These are phyloP conservation scores for Chanos chanos DNA, from an alignment of 2,797 vertebrate genomes.

Conservation along the genomic window DNA sequence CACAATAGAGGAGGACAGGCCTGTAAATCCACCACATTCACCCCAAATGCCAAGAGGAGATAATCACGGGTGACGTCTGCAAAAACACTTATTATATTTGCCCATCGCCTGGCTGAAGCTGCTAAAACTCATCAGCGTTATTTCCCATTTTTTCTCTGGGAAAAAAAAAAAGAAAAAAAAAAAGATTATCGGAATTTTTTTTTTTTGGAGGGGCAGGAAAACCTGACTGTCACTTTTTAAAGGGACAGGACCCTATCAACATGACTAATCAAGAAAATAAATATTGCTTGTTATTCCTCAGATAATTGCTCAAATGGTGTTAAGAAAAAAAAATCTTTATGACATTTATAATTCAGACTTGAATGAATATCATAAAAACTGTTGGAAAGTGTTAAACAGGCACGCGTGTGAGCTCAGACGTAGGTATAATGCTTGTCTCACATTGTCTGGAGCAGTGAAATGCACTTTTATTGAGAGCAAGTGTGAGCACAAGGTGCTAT, in stretches of 20 bases:
- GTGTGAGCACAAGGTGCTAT: constrained; percentile 26
- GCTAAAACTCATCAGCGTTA: constrained; percentile 83
- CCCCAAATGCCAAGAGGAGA: constrained; percentile 84
- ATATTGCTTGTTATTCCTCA: background rate
- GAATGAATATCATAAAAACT: too few species aligned
- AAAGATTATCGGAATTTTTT: constrained; percentile 63
- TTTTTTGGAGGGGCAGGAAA: too few species aligned
- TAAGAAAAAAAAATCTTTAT: background rate
- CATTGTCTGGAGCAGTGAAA: constrained; percentile 14
- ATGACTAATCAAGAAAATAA: constrained; percentile 33
- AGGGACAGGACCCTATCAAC: constrained; percentile 58
- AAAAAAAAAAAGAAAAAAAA: constrained; percentile 50
- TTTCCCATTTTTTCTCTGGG: constrained; percentile 66
- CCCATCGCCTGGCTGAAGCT: constrained; percentile 84
- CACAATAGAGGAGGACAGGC: constrained; percentile 84
- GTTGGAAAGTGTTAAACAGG: too few species aligned
- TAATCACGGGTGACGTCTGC: constrained; percentile 86
- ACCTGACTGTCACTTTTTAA: constrained; percentile 60
- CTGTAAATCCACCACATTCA: constrained; percentile 87
- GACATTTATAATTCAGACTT: background rate
- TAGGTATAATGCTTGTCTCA: constrained; percentile 15
- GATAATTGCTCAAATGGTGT: too few species aligned
- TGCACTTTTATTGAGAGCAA: constrained; percentile 35
- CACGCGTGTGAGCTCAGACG: background rate
- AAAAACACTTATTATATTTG: constrained; percentile 92